These are phyloP conservation scores for Trochalopteron elliotii DNA, from an alignment of 2,113 vertebrate genomes.

Conservation along the genomic window DNA sequence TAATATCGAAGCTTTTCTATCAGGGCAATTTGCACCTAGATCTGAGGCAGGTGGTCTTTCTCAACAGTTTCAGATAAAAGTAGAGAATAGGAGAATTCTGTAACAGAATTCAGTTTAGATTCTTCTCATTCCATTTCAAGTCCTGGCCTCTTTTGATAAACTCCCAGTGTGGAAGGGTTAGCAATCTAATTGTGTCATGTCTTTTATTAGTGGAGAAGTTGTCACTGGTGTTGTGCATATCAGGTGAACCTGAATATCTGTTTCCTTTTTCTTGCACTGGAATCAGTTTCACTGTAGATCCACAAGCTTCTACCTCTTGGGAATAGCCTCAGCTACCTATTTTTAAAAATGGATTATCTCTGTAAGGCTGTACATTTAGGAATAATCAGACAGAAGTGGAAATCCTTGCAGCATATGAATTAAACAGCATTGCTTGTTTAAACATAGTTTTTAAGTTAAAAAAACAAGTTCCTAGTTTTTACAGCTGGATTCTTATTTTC, in stretches of 20 bases:
- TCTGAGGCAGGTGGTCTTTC: background rate
- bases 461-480: background rate
- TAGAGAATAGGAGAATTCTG: background rate
- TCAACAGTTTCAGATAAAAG: background rate
- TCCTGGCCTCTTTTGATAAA: background rate
- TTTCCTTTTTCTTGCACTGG: background rate
- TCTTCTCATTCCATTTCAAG: background rate
- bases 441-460: background rate
- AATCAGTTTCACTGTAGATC: conserved; percentile 10
- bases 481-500: background rate
- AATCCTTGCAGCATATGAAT: conserved; percentile 22
- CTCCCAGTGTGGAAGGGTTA: background rate
- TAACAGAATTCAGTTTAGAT: background rate
- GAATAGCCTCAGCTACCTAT: background rate
- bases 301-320: background rate
- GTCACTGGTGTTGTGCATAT: background rate
- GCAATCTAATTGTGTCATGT: background rate
- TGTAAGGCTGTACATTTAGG: background rate
- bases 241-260: background rate
- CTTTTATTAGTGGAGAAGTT: background rate
- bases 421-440: background rate
- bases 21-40: background rate
- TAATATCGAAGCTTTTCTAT: background rate
- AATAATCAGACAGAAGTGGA: background rate
- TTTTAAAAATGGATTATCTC: background rate